Evolutionary conservation across 2,113 vertebrate genomes (phyloP).

Genomic region (Halichoeres trimaculatus): DNA sequence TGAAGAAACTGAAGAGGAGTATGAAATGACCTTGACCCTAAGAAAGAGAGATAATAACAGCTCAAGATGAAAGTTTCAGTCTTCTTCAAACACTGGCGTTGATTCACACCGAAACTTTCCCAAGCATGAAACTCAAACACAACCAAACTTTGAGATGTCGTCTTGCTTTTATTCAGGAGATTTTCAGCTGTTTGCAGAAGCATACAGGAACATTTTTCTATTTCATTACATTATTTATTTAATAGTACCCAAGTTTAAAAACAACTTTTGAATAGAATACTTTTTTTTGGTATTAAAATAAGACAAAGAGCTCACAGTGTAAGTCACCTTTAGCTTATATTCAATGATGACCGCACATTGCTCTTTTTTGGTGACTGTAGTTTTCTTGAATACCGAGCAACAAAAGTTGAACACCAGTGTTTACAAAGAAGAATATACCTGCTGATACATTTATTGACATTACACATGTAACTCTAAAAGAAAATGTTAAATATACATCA

Average conservation of each 20-base stretch:
- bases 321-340: constrained; percentile 52
- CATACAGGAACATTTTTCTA: neutral
- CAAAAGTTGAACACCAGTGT: constrained; percentile 6
- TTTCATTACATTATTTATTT: neutral
- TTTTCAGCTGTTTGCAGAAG: neutral
- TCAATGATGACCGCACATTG: constrained; percentile 40
- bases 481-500: neutral
- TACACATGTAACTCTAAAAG: neutral
- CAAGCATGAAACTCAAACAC: neutral
- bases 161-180: constrained; percentile 33
- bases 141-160: neutral
- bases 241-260: neutral
- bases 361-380: neutral
- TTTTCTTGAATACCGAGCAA: constrained; percentile 1
- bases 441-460: neutral
- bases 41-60: no score
- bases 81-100: no score
- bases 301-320: rapidly evolving
- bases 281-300: neutral
- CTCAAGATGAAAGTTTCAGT: no score
- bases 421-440: neutral
- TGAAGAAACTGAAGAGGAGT: no score
- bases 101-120: no score
- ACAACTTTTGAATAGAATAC: neutral
- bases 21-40: neutral